Evolutionary conservation across 2,888 invertebrate genomes (phyloP).

Genomic region (Stenchaetothrips biformis): DNA sequence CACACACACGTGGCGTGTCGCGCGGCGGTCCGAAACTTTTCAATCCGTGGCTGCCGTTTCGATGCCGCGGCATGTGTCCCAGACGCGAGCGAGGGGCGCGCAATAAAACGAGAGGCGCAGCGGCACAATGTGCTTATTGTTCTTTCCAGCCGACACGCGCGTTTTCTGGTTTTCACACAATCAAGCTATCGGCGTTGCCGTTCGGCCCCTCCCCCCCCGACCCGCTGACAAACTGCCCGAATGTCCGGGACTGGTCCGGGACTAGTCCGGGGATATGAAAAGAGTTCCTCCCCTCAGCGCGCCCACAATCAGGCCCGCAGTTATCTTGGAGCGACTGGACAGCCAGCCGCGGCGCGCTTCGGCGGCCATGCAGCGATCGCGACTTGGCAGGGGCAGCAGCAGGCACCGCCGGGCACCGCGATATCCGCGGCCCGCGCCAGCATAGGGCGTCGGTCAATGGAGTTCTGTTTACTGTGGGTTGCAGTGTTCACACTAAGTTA

Average conservation of each 20-base stretch:
- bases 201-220: neutral
- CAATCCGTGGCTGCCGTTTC: neutral
- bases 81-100: neutral
- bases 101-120: neutral
- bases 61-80: neutral
- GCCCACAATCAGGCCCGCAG: neutral
- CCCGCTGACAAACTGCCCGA: slow-evolving; percentile 7
- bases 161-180: neutral
- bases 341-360: neutral
- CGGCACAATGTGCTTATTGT: neutral
- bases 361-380: neutral
- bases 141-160: neutral
- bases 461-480: too few species aligned
- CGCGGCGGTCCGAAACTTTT: neutral
- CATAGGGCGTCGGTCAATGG: too few species aligned
- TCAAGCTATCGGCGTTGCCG: neutral
- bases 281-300: slow-evolving; percentile 8
- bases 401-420: too few species aligned
- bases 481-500: too few species aligned
- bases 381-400: too few species aligned
- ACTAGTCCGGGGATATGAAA: neutral
- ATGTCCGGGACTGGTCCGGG: neutral
- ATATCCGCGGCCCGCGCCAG: too few species aligned
- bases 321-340: neutral
- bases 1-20: neutral